These are phyloP conservation scores for Gymnogyps californianus DNA, from an alignment of 2,113 vertebrate genomes.

Conservation along the genomic window DNA sequence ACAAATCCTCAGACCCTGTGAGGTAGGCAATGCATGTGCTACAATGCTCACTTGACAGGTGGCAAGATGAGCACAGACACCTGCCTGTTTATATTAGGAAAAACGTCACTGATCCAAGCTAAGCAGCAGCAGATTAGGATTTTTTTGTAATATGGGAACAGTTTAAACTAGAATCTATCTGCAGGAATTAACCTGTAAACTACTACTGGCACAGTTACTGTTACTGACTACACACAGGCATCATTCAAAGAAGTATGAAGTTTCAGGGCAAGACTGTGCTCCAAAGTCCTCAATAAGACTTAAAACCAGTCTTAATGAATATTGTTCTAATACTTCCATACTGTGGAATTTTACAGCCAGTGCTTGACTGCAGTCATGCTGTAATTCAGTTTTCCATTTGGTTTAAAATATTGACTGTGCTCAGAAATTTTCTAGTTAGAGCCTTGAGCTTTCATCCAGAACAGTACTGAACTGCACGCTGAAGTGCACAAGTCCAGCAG, in stretches of 20 bases:
- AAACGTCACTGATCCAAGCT: background rate
- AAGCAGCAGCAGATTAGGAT: background rate
- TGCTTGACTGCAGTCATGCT: background rate
- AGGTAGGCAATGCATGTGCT: accelerated
- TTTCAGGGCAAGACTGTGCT: background rate
- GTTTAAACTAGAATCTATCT: background rate
- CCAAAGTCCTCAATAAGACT: background rate
- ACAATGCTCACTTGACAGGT: background rate
- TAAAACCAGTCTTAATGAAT: background rate
- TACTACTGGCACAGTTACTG: background rate
- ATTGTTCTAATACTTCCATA: background rate
- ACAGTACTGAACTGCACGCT: background rate
- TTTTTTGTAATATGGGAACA: background rate
- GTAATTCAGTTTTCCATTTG: background rate
- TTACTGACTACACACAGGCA: background rate
- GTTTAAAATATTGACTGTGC: background rate
- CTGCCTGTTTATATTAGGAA: background rate
- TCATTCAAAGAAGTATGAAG: background rate
- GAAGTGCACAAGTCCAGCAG: background rate
- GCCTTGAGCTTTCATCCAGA: background rate
- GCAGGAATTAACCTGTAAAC: background rate
- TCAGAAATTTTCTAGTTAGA: background rate
- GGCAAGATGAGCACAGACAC: background rate
- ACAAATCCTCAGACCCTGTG: background rate
- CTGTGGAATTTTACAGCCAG: background rate